Evolutionary conservation across 2,113 vertebrate species (phyloP), one percentile per base, ranked within the genome.

Genomic region (Calyptommatus sinebrachiatus): DNA sequence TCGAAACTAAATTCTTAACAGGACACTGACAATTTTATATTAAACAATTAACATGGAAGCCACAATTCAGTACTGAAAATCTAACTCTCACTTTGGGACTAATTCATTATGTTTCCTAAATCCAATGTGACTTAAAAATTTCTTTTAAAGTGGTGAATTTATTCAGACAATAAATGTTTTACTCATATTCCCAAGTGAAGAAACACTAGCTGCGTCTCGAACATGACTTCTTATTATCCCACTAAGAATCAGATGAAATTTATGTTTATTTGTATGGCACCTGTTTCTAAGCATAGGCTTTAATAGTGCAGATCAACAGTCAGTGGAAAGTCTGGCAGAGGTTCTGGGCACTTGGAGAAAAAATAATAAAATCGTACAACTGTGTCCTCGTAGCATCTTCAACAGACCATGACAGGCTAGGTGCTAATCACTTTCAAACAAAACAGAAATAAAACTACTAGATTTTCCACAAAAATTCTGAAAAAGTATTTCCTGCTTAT

Each of bases 1-100:
- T 48, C 48, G 84, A 31, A 82, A 75, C 22, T 83, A 46, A 14
- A 73, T 65, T 85, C 69, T 86, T 78, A 66, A 87, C 76, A 67
- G 26, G 76, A 62, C 81, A 57, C 53, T 83, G 67, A 65, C 74
- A 86, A 35, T 86, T 88, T 24, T 79, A 74, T 86, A 79, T n/a
- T 8, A 87, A 50, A n/a, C 83, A 75, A 81, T 71, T 70, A 75
- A 46, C 26, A 83, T n/a, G 71, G 69, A 81, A 60, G 7, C 11
- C 8, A 82, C 20, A n/a, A 79, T 71, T 80, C 85, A 24, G 70
- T 1, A 82, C 26, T 69, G 76, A 78, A 72, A 69, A 63, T 79
- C 35, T 41, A 11, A 29, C 81, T 61, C 77, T 4, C 61, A 65
- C 65, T 80, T 77, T 80, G 69, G 61, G 35, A n/a, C 84, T 87